A percentile compares a stretch with the other conserved stretches of the same genome.
Conservation (phyloP, 2,113 vertebrate genomes). For the Panthera uncia region DNA sequence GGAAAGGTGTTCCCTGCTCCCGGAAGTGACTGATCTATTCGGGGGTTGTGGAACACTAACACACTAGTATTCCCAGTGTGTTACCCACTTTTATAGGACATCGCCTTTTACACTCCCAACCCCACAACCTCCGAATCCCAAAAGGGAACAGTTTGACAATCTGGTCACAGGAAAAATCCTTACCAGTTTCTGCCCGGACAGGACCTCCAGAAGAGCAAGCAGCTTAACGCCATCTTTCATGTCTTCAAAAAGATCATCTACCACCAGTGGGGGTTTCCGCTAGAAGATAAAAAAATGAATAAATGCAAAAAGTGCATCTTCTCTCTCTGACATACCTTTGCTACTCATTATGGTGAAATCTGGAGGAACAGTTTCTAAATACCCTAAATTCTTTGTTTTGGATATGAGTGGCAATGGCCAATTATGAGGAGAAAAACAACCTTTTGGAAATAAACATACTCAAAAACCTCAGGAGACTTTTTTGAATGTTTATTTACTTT, state of each 20-base stretch:
- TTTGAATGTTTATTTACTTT: no score
- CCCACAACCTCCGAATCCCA: neutral
- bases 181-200: constrained; percentile 96
- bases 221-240: constrained; percentile 96
- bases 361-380: neutral
- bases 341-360: neutral
- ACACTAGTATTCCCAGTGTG: neutral
- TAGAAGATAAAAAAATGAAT: constrained; percentile 72
- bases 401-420: neutral
- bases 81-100: neutral
- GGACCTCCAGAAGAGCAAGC: constrained; percentile 93
- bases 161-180: constrained; percentile 66
- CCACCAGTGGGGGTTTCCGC: constrained; percentile 93
- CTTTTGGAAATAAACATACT: neutral
- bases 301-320: neutral
- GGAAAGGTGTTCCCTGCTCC: neutral
- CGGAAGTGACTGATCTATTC: neutral
- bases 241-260: constrained; percentile 95
- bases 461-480: neutral
- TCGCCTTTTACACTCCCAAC: neutral
- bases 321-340: neutral
- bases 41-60: no score
- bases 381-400: neutral
- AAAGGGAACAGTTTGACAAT: neutral
- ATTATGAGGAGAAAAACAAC: neutral